Evolutionary conservation across 2,113 vertebrate genomes (phyloP).

Genomic region (Ochotona princeps): DNA sequence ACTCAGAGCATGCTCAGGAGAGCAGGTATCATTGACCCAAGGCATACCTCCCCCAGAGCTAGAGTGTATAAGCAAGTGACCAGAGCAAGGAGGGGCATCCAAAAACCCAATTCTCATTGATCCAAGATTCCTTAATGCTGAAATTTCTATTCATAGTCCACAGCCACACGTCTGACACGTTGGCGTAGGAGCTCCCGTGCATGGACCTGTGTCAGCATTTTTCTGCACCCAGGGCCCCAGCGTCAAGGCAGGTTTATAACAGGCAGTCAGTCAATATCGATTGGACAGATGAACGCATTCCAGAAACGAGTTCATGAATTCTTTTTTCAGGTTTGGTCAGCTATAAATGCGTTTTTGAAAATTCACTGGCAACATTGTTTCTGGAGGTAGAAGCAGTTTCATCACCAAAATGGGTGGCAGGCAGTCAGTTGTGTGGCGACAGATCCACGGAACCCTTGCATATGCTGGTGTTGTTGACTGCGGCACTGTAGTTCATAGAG

Average conservation of each 20-base stretch:
- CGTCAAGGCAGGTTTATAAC: neutral
- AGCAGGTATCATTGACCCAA: neutral
- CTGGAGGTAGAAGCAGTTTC: neutral
- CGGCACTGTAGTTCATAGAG: neutral
- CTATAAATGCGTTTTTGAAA: neutral
- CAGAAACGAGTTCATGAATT: neutral
- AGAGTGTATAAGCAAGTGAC: neutral
- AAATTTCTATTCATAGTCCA: neutral
- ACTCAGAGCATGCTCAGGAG: rapidly evolving
- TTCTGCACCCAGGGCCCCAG: neutral
- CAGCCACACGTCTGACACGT: neutral
- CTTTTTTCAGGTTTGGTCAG: neutral
- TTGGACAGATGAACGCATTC: neutral
- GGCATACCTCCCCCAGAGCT: neutral
- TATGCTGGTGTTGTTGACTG: neutral
- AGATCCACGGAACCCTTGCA: neutral
- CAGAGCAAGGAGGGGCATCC: neutral
- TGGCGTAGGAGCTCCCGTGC: neutral
- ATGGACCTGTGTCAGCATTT: neutral
- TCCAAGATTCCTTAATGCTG: neutral
- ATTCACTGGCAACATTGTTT: neutral
- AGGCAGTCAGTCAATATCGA: neutral
- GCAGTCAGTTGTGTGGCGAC: neutral
- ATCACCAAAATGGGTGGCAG: neutral
- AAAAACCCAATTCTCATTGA: neutral